Conservation (phyloP, 2,888 invertebrate species). For the Caenorhabditis sp. region DNA sequence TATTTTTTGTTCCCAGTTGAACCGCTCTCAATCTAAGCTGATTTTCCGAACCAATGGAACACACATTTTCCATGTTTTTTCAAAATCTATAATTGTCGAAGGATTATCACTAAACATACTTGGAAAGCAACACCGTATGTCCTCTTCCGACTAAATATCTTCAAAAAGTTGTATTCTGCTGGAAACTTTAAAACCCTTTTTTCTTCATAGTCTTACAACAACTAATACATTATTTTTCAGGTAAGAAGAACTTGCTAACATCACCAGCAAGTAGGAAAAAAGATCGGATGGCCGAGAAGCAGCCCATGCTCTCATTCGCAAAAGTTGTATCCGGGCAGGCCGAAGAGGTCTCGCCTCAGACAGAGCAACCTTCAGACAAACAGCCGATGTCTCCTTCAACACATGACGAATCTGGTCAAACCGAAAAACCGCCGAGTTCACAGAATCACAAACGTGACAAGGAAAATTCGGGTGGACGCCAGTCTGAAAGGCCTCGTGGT, state of each 20-base stretch:
- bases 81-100: too few species aligned
- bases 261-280: conserved; percentile 63
- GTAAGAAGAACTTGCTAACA: conserved; percentile 66
- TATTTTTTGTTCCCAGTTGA: background rate
- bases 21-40: too few species aligned
- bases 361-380: conserved; percentile 24
- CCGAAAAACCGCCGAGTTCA: conserved; percentile 23
- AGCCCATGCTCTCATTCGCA: conserved; percentile 78
- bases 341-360: conserved; percentile 33
- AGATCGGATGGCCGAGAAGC: conserved; percentile 76
- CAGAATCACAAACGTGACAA: conserved; percentile 37
- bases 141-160: too few species aligned
- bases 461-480: conserved; percentile 35
- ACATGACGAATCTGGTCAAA: conserved; percentile 21
- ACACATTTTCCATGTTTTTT: too few species aligned
- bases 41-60: too few species aligned
- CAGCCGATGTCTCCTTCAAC: conserved; percentile 15
- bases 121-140: too few species aligned
- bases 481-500: conserved; percentile 39
- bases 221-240: conserved; percentile 36
- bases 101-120: too few species aligned
- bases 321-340: conserved; percentile 75
- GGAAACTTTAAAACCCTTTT: too few species aligned
- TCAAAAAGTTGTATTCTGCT: too few species aligned
- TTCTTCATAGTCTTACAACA: too few species aligned